Conservation (phyloP, 2,888 invertebrate genomes). For the Cloeon dipterum region DNA sequence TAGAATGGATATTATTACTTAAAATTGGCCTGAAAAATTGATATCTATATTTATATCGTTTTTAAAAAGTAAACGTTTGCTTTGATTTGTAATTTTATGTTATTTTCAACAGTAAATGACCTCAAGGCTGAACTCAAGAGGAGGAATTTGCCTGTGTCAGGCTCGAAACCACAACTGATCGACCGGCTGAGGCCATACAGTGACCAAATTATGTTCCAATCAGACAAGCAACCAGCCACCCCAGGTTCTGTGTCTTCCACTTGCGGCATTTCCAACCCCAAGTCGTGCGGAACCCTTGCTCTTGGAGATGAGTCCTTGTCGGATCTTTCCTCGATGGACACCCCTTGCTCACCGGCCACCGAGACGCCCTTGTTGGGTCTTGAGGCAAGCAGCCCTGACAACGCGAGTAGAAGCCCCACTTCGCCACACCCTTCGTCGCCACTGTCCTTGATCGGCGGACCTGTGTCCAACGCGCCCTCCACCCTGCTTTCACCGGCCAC, state of each 20-base stretch:
- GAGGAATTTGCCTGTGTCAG: constrained; percentile 83
- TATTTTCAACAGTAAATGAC: constrained; percentile 44
- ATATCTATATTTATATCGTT: background rate
- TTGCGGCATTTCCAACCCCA: background rate
- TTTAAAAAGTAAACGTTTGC: no score
- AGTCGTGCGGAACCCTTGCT: constrained; percentile 1
- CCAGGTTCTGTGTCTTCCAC: background rate
- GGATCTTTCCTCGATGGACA: constrained; percentile 19
- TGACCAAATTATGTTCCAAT: constrained; percentile 5
- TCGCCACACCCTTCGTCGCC: constrained; percentile 3
- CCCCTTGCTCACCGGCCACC: constrained; percentile 10
- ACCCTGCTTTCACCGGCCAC: constrained; percentile 16
- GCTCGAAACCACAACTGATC: constrained; percentile 84
- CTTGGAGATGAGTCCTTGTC: constrained; percentile 10
- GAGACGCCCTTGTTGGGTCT: constrained; percentile 5
- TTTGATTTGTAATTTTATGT: no score
- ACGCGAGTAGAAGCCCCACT: constrained; percentile 4
- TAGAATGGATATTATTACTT: no score
- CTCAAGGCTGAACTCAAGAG: constrained; percentile 84
- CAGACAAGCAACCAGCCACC: constrained; percentile 4
- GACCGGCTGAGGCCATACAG: constrained; percentile 51
- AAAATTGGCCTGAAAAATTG: background rate
- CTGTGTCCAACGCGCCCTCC: constrained; percentile 8
- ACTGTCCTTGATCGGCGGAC: constrained; percentile 6
- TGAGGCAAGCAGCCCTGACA: constrained; percentile 5